Conservation (phyloP, 2,797 vertebrate genomes). For the Petrocephalus sullivani region DNA sequence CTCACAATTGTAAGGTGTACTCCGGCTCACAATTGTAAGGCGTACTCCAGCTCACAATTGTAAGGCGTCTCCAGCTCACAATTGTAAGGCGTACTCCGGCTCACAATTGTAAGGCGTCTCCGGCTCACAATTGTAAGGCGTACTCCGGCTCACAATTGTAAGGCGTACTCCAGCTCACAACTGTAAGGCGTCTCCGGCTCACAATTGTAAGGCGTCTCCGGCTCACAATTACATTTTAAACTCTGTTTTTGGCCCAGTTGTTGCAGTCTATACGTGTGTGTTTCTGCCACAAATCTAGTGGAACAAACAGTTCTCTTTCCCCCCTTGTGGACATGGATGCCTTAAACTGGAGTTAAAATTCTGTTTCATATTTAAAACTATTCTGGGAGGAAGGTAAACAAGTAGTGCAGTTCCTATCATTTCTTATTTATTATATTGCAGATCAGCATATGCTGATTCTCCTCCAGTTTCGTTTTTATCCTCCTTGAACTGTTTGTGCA, state of each 20-base stretch:
- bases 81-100: not conserved
- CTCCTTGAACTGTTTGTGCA: not conserved
- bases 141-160: not conserved
- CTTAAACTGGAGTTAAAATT: not conserved
- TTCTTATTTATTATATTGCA: not conserved
- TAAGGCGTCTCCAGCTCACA: not conserved
- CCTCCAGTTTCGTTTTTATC: not conserved
- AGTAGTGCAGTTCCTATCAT: not conserved
- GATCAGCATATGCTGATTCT: not conserved
- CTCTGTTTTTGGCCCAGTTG: not conserved
- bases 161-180: not conserved
- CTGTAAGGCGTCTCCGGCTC: not conserved
- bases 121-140: not conserved
- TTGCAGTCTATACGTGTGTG: not conserved
- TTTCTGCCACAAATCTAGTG: not conserved
- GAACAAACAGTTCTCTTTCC: not conserved
- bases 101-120: not conserved
- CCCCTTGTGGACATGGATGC: not conserved
- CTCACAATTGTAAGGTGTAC: no score
- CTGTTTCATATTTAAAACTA: constrained; percentile 11
- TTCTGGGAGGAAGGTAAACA: not conserved
- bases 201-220: not conserved
- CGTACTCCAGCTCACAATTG: not conserved
- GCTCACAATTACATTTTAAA: not conserved
- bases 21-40: not conserved